A percentile compares a stretch with the other conserved stretches of the same genome.
These are phyloP conservation scores for Corythornis vintsioides DNA, from an alignment of 2,113 vertebrate genomes.

Conservation along the genomic window DNA sequence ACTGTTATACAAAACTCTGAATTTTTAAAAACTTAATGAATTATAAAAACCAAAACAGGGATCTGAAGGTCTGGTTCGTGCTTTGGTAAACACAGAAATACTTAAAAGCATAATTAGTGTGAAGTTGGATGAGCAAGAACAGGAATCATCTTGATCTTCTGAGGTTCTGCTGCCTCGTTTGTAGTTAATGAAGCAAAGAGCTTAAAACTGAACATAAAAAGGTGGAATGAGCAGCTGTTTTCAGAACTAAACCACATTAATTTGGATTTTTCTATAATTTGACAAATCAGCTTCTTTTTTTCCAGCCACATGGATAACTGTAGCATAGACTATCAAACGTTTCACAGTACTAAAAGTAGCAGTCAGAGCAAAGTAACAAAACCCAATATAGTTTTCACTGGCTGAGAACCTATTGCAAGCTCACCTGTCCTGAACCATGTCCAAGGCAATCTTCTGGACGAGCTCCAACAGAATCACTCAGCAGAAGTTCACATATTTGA, in stretches of 20 bases:
- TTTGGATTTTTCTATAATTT: not conserved
- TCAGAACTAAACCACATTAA: not conserved
- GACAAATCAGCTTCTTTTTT: not conserved
- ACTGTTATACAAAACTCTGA: conserved; percentile 6
- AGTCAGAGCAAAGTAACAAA: conserved; percentile 26
- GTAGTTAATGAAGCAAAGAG: not conserved
- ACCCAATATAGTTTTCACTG: conserved; percentile 7
- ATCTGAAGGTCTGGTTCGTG: conserved; percentile 9
- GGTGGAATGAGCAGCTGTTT: not conserved
- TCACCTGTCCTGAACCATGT: not conserved
- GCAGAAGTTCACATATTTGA: conserved; percentile 13
- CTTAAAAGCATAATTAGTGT: not conserved
- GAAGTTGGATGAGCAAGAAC: not conserved
- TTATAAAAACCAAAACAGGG: conserved; percentile 3
- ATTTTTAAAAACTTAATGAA: conserved; percentile 23
- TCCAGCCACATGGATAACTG: not conserved
- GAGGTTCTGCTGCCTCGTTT: conserved; percentile 2
- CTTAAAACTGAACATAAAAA: not conserved
- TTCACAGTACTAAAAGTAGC: conserved; percentile 66
- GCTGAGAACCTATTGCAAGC: conserved; percentile 29
- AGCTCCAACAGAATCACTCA: conserved; percentile 7
- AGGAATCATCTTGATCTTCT: not conserved
- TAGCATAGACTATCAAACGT: conserved; percentile 21
- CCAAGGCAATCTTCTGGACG: conserved; percentile 53
- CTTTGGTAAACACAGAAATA: not conserved